phyloP scores from a whole-genome alignment of 2,888 invertebrate genomes.

The Drosophila macrospina region DNA sequence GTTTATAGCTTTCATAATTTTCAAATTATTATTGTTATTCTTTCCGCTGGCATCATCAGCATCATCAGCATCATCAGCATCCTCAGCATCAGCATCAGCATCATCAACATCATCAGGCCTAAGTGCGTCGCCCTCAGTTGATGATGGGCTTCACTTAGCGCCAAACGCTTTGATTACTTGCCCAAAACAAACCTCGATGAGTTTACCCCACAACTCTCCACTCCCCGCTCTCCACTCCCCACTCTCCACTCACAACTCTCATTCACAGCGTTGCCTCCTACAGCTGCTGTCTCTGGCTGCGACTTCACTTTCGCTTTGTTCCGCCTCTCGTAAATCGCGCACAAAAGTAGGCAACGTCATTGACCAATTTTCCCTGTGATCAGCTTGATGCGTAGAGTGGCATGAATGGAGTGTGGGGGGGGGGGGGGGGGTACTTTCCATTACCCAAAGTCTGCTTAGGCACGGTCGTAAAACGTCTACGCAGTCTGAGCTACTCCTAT shows the following conservation, averaged over 20 bases:
- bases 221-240: no score
- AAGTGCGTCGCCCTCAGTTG: slow-evolving; percentile 63
- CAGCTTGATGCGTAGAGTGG: no score
- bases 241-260: neutral
- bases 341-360: slow-evolving; percentile 49
- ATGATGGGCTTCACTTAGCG: slow-evolving; percentile 48
- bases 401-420: no score
- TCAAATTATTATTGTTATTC: slow-evolving; percentile 78
- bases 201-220: neutral
- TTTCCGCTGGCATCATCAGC: slow-evolving; percentile 59
- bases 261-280: neutral
- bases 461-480: slow-evolving; percentile 32
- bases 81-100: no score
- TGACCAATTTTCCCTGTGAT: slow-evolving; percentile 51
- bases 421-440: slow-evolving; percentile 2
- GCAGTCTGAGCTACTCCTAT: neutral
- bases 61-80: no score
- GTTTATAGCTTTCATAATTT: slow-evolving; percentile 80
- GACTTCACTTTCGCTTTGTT: neutral
- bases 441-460: slow-evolving; percentile 6
- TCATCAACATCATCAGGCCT: slow-evolving; percentile 65
- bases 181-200: neutral
- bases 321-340: neutral
- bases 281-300: slow-evolving; percentile 16
- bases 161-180: slow-evolving; percentile 51